phyloP scores from a whole-genome alignment of 2,888 invertebrate species.

The Aporophyla lueneburgensis region DNA sequence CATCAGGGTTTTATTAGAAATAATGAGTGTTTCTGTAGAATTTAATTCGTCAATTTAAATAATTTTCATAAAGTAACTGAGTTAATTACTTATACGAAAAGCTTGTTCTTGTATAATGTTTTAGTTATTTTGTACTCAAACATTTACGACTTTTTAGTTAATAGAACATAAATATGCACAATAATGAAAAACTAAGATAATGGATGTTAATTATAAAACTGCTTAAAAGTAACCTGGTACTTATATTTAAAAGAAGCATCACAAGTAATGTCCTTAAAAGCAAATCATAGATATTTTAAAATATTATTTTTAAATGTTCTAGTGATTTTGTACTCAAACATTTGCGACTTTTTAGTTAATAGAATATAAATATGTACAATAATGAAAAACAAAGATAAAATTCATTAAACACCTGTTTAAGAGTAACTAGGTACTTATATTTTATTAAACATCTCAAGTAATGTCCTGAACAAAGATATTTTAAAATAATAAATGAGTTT shows the following conservation, averaged over 20 bases:
- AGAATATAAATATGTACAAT: slow-evolving; percentile 7
- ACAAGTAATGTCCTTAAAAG: neutral
- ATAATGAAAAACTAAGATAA: neutral
- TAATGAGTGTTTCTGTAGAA: slow-evolving; percentile 25
- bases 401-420: neutral
- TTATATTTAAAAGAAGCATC: neutral
- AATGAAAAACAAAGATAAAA: neutral
- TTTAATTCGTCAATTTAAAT: slow-evolving; percentile 46
- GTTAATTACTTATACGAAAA: slow-evolving; percentile 16
- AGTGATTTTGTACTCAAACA: slow-evolving; percentile 11
- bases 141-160: neutral
- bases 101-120: slow-evolving; percentile 6
- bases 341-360: neutral
- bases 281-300: neutral
- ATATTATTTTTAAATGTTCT: slow-evolving; percentile 1
- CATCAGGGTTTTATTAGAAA: slow-evolving; percentile 7
- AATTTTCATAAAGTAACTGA: neutral
- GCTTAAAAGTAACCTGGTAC: neutral
- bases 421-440: neutral
- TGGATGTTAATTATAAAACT: neutral
- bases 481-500: too few relatives aligned
- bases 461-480: neutral
- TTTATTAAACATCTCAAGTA: neutral
- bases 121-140: slow-evolving; percentile 18
- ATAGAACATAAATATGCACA: slow-evolving; percentile 7